Evolutionary conservation across 2,797 vertebrate species (phyloP), one percentile per base, ranked within the genome.

Genomic region (Neomorphus geoffroyi): DNA sequence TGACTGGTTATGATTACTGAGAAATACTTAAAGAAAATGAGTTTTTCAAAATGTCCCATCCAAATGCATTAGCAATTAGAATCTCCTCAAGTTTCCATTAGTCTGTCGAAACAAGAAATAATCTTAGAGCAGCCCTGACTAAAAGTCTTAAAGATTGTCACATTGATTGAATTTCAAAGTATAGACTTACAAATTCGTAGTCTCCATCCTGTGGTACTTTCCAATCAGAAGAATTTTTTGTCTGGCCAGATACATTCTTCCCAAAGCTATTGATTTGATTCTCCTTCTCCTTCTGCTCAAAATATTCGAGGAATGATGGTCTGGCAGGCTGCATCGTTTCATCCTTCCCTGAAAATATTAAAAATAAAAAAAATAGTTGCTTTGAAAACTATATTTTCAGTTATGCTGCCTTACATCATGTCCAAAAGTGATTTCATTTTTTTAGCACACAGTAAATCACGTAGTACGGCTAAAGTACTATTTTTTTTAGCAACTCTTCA

Each of bases 261-360:
- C 98, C 98, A 53, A 98, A 98, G 92, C 97, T 98, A 97, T 98
- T 98, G 87, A 98, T 97, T 90, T 98, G 98, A 92, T 97, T 98
- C 96, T 99, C 99, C 95, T 99, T 99, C 95, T 99, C 99, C 86
- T 99, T 99, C 98, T 99, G 98, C 95, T 99, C 99, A 95, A 99
- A 99, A 97, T 99, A 99, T 95, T 99, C 98, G 60, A 99, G 98
- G 97, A 99, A 99, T 90, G 99, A 98, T 9, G 99, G 99, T 94
- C 98, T 99, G 95, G 98, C 97, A 16, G 98, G 98, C 93, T 99
- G 98, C 97, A 98, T 97, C 0, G 98, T 98, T 96, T 99, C 98
- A 51, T 98, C 98, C 82, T 98, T 98, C 97, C 98, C 99, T 99
- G 96, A 53, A 94, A 94, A 81, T 39, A 85, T 77, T 24, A 92